These are phyloP conservation scores for Triops cancriformis DNA, from an alignment of 1,140 invertebrate genomes.

Conservation along the genomic window DNA sequence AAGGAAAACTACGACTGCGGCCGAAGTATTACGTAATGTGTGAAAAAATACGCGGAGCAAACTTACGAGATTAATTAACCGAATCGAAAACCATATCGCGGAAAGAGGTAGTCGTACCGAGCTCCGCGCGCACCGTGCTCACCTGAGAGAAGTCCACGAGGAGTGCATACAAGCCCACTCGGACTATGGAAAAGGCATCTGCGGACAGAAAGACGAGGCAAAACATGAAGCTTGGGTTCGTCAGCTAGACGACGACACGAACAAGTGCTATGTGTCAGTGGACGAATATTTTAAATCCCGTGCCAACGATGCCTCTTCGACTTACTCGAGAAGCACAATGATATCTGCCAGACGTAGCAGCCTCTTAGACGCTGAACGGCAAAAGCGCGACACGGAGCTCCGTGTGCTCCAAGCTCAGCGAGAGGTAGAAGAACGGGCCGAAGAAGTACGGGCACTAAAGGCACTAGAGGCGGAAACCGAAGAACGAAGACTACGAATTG, in stretches of 20 bases:
- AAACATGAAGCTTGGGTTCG: not conserved
- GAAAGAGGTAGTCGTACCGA: conserved; percentile 9
- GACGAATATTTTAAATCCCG: not conserved
- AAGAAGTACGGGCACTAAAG: too few relatives aligned
- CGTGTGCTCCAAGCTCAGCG: too few relatives aligned
- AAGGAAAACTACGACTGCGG: not conserved
- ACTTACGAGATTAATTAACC: not conserved
- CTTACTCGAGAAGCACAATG: too few relatives aligned
- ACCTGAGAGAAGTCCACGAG: conserved; percentile 13
- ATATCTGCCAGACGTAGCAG: too few relatives aligned
- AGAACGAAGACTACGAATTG: too few relatives aligned
- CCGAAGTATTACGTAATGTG: not conserved
- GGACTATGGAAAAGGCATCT: not conserved
- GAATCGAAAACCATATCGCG: conserved; percentile 1
- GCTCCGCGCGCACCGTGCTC: conserved; percentile 15
- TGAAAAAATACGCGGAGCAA: not conserved
- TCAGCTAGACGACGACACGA: not conserved
- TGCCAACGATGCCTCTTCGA: too few relatives aligned
- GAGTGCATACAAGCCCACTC: conserved; percentile 2
- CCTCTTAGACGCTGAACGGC: too few relatives aligned
- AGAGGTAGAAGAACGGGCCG: too few relatives aligned
- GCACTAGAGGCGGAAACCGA: too few relatives aligned
- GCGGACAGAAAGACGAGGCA: not conserved
- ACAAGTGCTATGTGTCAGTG: not conserved
- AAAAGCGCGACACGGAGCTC: too few relatives aligned